Conservation (phyloP, 2,888 invertebrate species). For the Mythimna ferrago region DNA sequence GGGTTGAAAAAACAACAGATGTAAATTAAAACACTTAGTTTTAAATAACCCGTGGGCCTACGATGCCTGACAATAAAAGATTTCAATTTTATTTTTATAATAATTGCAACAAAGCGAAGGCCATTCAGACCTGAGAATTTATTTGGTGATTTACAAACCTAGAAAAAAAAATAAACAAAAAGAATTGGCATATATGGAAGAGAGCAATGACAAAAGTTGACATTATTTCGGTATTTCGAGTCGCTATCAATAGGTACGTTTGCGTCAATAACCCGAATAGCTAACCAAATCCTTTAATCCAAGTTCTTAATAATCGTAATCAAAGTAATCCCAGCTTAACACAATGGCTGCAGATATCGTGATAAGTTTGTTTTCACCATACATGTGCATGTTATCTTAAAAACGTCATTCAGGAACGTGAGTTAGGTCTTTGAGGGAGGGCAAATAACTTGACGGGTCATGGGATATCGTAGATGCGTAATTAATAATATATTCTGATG, state of each 20-base stretch:
- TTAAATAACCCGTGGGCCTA: no score
- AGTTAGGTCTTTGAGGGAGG: slow-evolving; percentile 1
- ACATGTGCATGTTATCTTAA: slow-evolving; percentile 27
- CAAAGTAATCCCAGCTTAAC: slow-evolving; percentile 23
- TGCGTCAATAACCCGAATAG: slow-evolving; percentile 5
- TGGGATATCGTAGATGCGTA: slow-evolving; percentile 18
- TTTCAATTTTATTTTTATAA: no score
- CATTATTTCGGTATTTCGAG: background rate
- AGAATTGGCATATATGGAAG: no score
- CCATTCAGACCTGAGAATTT: no score
- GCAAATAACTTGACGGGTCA: slow-evolving; percentile 35
- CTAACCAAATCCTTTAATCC: slow-evolving; percentile 39
- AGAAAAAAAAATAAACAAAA: no score
- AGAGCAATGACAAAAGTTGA: background rate
- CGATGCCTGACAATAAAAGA: no score
- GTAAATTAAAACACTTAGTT: no score
- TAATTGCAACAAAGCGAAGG: no score
- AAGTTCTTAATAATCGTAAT: slow-evolving; percentile 35
- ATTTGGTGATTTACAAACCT: no score
- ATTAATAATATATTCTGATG: slow-evolving; percentile 33
- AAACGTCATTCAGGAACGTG: slow-evolving; percentile 51
- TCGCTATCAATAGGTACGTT: background rate
- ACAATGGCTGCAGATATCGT: slow-evolving; percentile 22
- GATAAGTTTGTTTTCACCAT: slow-evolving; percentile 31
- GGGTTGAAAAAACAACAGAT: no score